Evolutionary conservation across 2,113 vertebrate species (phyloP).

Genomic region (Galemys pyrenaicus): DNA sequence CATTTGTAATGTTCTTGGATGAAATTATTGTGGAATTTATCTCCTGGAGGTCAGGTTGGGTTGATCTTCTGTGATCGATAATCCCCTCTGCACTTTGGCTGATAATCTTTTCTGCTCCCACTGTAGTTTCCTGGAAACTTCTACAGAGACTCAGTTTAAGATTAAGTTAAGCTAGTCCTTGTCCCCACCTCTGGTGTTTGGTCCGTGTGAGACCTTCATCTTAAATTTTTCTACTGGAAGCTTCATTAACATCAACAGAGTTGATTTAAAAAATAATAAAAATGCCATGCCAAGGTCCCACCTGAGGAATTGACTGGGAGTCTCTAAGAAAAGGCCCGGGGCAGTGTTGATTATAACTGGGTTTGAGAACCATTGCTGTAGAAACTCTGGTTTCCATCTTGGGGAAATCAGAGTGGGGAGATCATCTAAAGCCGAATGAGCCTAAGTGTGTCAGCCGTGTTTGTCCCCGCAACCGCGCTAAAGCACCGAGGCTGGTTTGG

Average conservation of each 20-base stretch:
- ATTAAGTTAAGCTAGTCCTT: no score
- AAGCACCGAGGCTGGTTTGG: neutral
- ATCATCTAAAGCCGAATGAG: neutral
- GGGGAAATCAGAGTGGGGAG: neutral
- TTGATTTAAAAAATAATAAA: neutral
- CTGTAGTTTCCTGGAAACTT: no score
- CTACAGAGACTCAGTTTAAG: no score
- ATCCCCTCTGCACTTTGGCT: no score
- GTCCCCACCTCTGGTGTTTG: no score
- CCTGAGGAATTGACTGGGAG: neutral
- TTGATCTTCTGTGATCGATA: no score
- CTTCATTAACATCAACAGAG: neutral
- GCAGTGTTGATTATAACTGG: neutral
- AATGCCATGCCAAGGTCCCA: neutral
- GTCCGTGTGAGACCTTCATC: no score
- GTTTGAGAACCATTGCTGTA: neutral
- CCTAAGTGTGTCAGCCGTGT: neutral
- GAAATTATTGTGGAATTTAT: no score
- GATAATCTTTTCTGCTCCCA: no score
- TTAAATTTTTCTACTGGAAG: no score
- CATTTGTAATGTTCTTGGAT: no score
- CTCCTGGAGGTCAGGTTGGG: no score
- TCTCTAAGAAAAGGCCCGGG: neutral
- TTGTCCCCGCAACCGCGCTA: neutral
- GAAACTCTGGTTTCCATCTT: neutral